Base-by-base conservation (phyloP, 2,113 vertebrate species). In the Glareola pratincola region DNA sequence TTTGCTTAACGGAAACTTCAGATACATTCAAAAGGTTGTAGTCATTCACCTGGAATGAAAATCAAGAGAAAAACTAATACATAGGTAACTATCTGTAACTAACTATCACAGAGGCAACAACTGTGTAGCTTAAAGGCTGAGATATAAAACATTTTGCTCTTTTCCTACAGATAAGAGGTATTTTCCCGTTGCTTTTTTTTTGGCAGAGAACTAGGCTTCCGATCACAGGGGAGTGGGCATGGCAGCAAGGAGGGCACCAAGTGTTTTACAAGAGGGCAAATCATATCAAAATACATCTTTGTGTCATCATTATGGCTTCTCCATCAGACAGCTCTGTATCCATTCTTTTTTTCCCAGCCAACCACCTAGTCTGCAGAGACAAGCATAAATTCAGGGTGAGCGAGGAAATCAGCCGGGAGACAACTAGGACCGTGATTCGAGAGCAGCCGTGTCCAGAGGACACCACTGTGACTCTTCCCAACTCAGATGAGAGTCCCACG, bases 191-290 rank as follows among this genome's bases (percentile, higher is more conserved):
- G 23, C 6, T 15, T 45, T 73, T 48, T 48, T 62, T 47, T 24
- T 26, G 18, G 9, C 23, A 53, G 53, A 63, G 36, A 34, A 68
- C 47, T 20, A 20, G 9, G 6, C 47, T 62, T 75, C 39, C 11
- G 8, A 62, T 54, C 6, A 20, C 0, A 0, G 2, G 3, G 22
- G 18, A 48, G 10, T 7, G 2, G 21, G 19, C 2, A 1, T 4
- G 2, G 15, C 18, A 68, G 14, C 19, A 76, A 54, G 19, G 75
- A 50, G 10, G 3, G 3, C 47, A 69, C 12, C 4, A 27, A 57
- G 5, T 22, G 47, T 48, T 48, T 48, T 12, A 22, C 47, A 48
- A 48, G 47, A 48, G 21, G 10, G 3, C 21, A 22, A 48, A 48
- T 48, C 11, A 22, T 48, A 22, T 22, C 47, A 22, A 48, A 48